Percentiles rank a stretch among this genome's conserved stretches.
These are phyloP conservation scores for Coenobita brevimanus DNA, from an alignment of 1,140 invertebrate genomes.

Conservation along the genomic window DNA sequence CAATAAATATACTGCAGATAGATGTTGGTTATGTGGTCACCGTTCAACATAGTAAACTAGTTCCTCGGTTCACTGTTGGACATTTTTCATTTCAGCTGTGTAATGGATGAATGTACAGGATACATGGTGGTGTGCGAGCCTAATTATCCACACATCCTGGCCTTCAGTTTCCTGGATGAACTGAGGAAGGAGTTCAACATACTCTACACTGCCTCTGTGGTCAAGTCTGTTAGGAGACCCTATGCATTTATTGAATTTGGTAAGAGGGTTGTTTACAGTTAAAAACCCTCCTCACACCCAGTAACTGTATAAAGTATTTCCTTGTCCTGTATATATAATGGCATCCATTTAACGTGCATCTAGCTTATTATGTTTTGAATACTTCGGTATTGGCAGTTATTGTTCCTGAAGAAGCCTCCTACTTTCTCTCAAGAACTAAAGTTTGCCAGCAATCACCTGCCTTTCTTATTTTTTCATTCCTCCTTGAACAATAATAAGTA, in stretches of 20 bases:
- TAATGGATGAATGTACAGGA: slow-evolving; percentile 72
- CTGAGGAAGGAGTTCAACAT: slow-evolving; percentile 74
- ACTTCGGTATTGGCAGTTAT: too few species aligned
- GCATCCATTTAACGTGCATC: too few species aligned
- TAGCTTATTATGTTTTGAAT: too few species aligned
- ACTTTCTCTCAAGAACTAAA: too few species aligned
- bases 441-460: too few species aligned
- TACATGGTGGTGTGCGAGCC: slow-evolving; percentile 74
- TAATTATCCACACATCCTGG: slow-evolving; percentile 73
- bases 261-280: slow-evolving; percentile 71
- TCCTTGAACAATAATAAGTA: too few species aligned
- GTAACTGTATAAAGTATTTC: too few species aligned
- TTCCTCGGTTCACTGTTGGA: background rate
- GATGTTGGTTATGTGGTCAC: too few species aligned
- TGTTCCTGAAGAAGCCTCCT: too few species aligned
- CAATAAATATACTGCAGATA: slow-evolving; percentile 19
- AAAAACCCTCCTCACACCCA: too few species aligned
- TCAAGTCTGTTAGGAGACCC: slow-evolving; percentile 72
- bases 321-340: too few species aligned
- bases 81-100: slow-evolving; percentile 73
- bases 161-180: slow-evolving; percentile 75
- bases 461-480: too few species aligned
- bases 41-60: slow-evolving; percentile 27
- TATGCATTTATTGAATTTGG: slow-evolving; percentile 75
- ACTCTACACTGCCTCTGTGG: slow-evolving; percentile 72